Conservation (phyloP, 2,888 invertebrate species). For the Synergus laeviventris region DNA sequence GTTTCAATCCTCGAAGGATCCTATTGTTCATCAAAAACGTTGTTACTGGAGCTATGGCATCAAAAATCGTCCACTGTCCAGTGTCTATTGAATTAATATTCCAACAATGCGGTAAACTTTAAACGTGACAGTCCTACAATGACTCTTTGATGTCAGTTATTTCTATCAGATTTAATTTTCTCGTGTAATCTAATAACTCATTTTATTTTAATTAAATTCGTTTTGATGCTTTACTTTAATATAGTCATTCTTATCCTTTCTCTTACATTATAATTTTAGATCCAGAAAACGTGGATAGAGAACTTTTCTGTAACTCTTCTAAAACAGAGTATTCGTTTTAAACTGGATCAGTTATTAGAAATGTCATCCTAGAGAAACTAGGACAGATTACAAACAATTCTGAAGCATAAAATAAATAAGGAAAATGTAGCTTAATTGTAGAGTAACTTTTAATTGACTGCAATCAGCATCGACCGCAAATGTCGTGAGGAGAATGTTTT, state of each 20-base stretch:
- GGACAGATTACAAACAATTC: too few species aligned
- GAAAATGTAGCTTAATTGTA: too few species aligned
- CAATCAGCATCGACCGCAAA: too few species aligned
- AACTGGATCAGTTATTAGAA: too few species aligned
- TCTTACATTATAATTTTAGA: not conserved
- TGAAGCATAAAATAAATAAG: too few species aligned
- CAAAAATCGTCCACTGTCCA: slow-evolving; percentile 15
- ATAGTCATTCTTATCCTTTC: not conserved
- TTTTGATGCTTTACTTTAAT: slow-evolving; percentile 2
- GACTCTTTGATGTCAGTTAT: slow-evolving; percentile 3
- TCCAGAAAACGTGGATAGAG: not conserved
- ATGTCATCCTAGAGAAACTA: too few species aligned
- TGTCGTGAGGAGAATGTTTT: too few species aligned
- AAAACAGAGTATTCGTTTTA: too few species aligned
- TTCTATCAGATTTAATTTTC: not conserved
- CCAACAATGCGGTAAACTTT: slow-evolving; percentile 20
- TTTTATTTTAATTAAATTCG: slow-evolving; percentile 12
- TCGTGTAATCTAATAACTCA: not conserved
- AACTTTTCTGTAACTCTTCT: too few species aligned
- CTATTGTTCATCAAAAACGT: slow-evolving; percentile 48
- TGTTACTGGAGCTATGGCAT: not conserved
- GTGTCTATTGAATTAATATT: slow-evolving; percentile 4
- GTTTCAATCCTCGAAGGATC: slow-evolving; percentile 51
- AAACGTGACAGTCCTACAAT: slow-evolving; percentile 14
- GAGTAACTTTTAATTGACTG: too few species aligned